phyloP scores from a whole-genome alignment of 1,140 invertebrate genomes.

The Drosophila ercepeae region DNA sequence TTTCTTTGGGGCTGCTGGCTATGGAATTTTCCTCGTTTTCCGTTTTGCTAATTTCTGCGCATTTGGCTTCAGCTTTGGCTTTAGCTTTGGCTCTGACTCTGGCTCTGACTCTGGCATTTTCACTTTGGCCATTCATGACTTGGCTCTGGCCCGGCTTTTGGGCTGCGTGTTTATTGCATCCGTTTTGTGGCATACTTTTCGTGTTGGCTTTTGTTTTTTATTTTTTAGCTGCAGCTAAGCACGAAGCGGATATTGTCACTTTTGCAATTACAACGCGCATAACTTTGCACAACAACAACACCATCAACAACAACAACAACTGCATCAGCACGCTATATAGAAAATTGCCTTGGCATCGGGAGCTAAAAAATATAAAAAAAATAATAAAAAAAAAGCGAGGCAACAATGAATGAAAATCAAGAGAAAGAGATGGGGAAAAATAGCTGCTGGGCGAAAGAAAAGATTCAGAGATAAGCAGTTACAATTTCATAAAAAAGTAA shows the following conservation, averaged over 20 bases:
- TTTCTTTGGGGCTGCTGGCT: constrained; percentile 26
- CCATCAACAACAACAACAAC: constrained; percentile 27
- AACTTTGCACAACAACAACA: constrained; percentile 50
- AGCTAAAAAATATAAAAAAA: background rate
- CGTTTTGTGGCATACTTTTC: constrained; percentile 65
- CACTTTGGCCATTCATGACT: constrained; percentile 60
- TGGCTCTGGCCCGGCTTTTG: constrained; percentile 45
- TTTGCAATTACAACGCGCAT: constrained; percentile 65
- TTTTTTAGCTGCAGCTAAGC: constrained; percentile 38
- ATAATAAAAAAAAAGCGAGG: constrained; percentile 30
- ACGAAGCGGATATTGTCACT: constrained; percentile 68
- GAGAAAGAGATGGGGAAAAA: background rate
- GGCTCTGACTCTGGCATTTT: constrained; percentile 45
- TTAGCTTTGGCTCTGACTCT: constrained; percentile 19
- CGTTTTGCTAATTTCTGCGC: constrained; percentile 52
- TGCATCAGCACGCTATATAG: constrained; percentile 36
- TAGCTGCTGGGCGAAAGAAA: constrained; percentile 13
- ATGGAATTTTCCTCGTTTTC: constrained; percentile 54
- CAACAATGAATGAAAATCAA: constrained; percentile 41
- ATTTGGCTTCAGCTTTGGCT: constrained; percentile 32
- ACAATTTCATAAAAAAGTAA: constrained; percentile 30
- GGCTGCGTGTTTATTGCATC: constrained; percentile 64
- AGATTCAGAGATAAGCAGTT: constrained; percentile 30
- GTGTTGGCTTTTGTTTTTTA: constrained; percentile 44
- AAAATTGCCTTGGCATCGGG: constrained; percentile 51